Evolutionary conservation across 2,113 vertebrate species (phyloP).

Genomic region (Pristiophorus japonicus): DNA sequence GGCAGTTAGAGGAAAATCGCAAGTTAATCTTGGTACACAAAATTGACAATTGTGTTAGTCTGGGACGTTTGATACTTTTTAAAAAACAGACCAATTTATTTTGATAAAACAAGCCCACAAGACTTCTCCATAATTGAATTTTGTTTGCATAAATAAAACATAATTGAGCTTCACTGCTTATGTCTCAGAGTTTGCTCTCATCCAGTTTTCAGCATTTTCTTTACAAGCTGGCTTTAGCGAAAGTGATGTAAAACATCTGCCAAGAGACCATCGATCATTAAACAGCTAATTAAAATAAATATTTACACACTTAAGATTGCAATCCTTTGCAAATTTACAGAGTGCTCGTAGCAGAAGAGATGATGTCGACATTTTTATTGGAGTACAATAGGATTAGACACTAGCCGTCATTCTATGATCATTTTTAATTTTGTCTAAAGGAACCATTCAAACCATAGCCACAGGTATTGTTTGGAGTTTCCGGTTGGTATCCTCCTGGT

Average conservation of each 20-base stretch:
- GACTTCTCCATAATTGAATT: not conserved
- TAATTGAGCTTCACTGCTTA: not conserved
- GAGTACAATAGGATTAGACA: not conserved
- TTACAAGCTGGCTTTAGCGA: not conserved
- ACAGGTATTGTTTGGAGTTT: not conserved
- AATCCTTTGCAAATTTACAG: not conserved
- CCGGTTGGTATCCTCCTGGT: not conserved
- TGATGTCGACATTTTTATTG: too few species aligned
- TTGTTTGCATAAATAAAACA: not conserved
- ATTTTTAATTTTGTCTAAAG: not conserved
- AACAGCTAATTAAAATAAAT: conserved; percentile 16
- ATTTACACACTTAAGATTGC: not conserved
- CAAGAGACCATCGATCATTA: not conserved
- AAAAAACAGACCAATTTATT: not conserved
- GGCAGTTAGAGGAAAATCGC: not conserved
- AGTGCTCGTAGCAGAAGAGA: not conserved
- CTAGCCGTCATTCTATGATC: not conserved
- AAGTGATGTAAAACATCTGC: not conserved
- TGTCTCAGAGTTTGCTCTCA: not conserved
- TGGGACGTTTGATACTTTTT: not conserved
- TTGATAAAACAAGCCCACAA: not conserved
- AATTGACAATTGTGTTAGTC: not conserved
- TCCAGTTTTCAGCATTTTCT: not conserved
- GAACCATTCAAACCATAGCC: not conserved
- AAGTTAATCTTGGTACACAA: not conserved